These are phyloP conservation scores for Macropodus opercularis DNA, from an alignment of 2,797 vertebrate species.

Conservation along the genomic window DNA sequence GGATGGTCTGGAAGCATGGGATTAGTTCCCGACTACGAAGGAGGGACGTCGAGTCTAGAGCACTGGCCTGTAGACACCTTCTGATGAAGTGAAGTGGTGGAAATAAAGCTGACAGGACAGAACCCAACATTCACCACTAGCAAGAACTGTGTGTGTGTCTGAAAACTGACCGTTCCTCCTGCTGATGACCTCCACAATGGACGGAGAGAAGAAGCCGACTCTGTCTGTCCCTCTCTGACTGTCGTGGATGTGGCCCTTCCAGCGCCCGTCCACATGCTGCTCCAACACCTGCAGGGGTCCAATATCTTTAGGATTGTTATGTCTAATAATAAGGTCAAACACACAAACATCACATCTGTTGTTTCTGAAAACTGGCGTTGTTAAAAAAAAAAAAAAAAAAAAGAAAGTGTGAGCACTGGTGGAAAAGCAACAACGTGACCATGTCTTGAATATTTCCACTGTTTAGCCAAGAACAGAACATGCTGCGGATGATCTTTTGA, in stretches of 20 bases:
- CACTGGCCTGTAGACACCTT: neutral
- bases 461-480: neutral
- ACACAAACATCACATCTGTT: too few relatives aligned
- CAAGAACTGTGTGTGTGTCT: too few relatives aligned
- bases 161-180: slow-evolving; percentile 84
- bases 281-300: slow-evolving; percentile 87
- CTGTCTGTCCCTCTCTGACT: slow-evolving; percentile 90
- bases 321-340: too few relatives aligned
- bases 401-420: neutral
- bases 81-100: neutral
- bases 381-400: too few relatives aligned
- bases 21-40: slow-evolving; percentile 29
- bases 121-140: neutral
- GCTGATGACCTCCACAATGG: slow-evolving; percentile 96
- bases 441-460: neutral
- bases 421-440: neutral
- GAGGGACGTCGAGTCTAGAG: neutral
- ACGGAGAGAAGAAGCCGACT: slow-evolving; percentile 94
- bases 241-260: slow-evolving; percentile 98
- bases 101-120: neutral
- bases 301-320: too few relatives aligned
- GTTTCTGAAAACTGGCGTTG: too few relatives aligned
- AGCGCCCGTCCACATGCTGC: slow-evolving; percentile 93
- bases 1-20: slow-evolving; percentile 48
- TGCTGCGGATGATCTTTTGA: too few relatives aligned